A percentile compares a stretch with the other conserved stretches of the same genome.
These are phyloP conservation scores for Siderastrea radians DNA, from an alignment of 92 coral and sea anemone species.

Conservation along the genomic window DNA sequence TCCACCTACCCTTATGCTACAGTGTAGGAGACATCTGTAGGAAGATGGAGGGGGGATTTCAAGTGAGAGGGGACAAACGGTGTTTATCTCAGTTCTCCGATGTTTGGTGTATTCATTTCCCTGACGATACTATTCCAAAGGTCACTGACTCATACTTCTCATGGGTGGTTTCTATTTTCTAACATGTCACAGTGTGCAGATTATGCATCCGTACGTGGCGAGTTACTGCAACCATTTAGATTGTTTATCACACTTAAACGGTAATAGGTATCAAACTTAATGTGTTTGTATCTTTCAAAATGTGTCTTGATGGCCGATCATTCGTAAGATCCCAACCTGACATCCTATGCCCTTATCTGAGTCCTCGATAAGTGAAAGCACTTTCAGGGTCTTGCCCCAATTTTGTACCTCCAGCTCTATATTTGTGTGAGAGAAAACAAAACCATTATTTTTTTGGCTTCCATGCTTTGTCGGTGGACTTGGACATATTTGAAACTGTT, in stretches of 20 bases:
- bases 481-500: slow-evolving; percentile 35
- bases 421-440: slow-evolving; percentile 68
- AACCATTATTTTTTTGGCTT: slow-evolving; percentile 34
- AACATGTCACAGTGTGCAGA: too few species aligned
- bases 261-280: background rate
- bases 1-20: slow-evolving; percentile 49
- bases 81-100: slow-evolving; percentile 26
- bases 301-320: slow-evolving; percentile 28
- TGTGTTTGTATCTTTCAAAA: slow-evolving; percentile 39
- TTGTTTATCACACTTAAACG: too few species aligned
- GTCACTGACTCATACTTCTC: background rate
- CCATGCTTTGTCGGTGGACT: slow-evolving; percentile 52
- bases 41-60: slow-evolving; percentile 27
- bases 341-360: slow-evolving; percentile 41
- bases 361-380: slow-evolving; percentile 38
- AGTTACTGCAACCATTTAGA: too few species aligned
- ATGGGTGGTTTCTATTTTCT: too few species aligned
- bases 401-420: slow-evolving; percentile 39
- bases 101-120: slow-evolving; percentile 21
- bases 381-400: slow-evolving; percentile 18
- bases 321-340: slow-evolving; percentile 75
- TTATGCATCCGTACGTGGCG: too few species aligned
- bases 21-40: slow-evolving; percentile 10
- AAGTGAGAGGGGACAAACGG: background rate
- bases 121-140: slow-evolving; percentile 25